Evolutionary conservation across 1,140 invertebrate species (phyloP), one percentile per base, ranked within the genome.

Genomic region (Rhysida immarginata): DNA sequence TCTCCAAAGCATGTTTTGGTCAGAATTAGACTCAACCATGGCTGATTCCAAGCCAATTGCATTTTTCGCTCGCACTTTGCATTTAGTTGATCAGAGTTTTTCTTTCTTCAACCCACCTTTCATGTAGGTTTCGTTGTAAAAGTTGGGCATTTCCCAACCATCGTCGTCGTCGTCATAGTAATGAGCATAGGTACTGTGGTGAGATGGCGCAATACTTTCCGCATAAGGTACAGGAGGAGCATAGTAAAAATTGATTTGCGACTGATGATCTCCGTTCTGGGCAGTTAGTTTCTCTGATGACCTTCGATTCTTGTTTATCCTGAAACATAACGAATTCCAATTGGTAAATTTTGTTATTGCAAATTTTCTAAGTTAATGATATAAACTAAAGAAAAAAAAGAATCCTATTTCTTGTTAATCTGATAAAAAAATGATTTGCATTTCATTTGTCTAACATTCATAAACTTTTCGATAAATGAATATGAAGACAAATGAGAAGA

Each of bases 131-230:
- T 95, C 90, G 70, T 94, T 94, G 69, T 95, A 95, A 69, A 94
- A 94, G 69, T 94, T 94, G 0, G 91, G 90, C 90, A 95, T 94
- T 67, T 94, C 90, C 89, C 90, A 94, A 14, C 89, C 90, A 61
- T 93, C 89, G 67, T 94, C 91, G 66, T 95, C 91, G 61, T 91
- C 87, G 68, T 89, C 86, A 63, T 94, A 95, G 69, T 94, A 95
- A 68, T 94, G 90, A 18, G 90, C 90, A 67, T 95, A 95, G 0
- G 88, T 93, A 35, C 87, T 92, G 65, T 95, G 90, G 70, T 94
- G 89, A 1, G 89, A 93, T 0, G 91, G 90, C 0, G 91, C 91
- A 61, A 94, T 93, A 26, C 85, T 89, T 68, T 94, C 91, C 23
- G 90, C 91, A 70, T 94, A 95, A 0, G 89, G 89, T 1, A 83